Conservation (phyloP, 2,797 vertebrate species). For the Esox lucius region DNA sequence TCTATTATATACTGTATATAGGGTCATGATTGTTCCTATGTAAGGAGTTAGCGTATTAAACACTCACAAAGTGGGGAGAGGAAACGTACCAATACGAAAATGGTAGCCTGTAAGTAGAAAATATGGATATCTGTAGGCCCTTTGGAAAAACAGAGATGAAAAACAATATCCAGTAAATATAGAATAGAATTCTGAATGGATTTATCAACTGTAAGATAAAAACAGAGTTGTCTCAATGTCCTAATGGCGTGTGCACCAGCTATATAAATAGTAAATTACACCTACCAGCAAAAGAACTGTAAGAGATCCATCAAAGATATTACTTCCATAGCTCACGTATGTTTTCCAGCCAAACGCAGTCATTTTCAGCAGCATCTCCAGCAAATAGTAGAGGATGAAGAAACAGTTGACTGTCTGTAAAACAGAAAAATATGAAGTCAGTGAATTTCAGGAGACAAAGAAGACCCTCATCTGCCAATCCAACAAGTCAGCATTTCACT, state of each 20-base stretch:
- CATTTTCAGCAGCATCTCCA: slow-evolving; percentile 76
- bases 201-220: background rate
- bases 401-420: slow-evolving; percentile 69
- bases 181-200: background rate
- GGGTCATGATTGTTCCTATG: background rate
- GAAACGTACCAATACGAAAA: slow-evolving; percentile 74
- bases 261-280: background rate
- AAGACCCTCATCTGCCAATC: too few relatives aligned
- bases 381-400: slow-evolving; percentile 76
- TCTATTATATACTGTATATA: too few relatives aligned
- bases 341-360: slow-evolving; percentile 70
- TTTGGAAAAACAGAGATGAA: slow-evolving; percentile 32
- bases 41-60: background rate
- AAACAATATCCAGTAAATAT: background rate
- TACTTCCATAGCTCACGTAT: slow-evolving; percentile 72
- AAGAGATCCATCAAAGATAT: slow-evolving; percentile 77
- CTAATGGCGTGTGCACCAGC: background rate
- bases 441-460: background rate
- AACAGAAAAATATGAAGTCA: background rate
- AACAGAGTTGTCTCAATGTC: background rate
- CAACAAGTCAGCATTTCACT: too few relatives aligned
- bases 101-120: slow-evolving; percentile 74
- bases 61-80: background rate
- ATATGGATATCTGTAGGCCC: slow-evolving; percentile 75
- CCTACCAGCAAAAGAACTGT: slow-evolving; percentile 74